phyloP scores from a whole-genome alignment of 2,888 invertebrate species.

The Portevinia maculata region DNA sequence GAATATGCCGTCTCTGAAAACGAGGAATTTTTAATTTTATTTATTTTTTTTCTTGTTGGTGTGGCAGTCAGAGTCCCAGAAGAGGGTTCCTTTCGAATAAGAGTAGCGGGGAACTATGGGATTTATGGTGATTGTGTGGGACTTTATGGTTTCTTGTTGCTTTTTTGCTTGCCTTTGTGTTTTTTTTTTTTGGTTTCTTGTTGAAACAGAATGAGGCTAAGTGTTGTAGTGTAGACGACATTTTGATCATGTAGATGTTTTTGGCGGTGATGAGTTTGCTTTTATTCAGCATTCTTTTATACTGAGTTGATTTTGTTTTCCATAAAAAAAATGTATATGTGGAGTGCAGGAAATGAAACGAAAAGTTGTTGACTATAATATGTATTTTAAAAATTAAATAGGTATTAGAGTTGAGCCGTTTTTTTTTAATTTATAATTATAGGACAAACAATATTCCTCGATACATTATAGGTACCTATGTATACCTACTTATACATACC shows the following conservation, averaged over 20 bases:
- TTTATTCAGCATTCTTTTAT: conserved; percentile 55
- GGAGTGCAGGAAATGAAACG: conserved; percentile 27
- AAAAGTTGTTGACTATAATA: not conserved
- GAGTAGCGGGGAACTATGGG: conserved; percentile 1
- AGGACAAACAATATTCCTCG: no score
- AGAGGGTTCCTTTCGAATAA: not conserved
- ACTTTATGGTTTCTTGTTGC: conserved; percentile 60
- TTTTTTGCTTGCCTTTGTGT: not conserved
- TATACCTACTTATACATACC: no score
- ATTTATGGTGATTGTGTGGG: conserved; percentile 59
- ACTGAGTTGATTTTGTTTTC: conserved; percentile 11
- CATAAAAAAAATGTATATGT: not conserved
- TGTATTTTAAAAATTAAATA: not conserved
- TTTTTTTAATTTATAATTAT: no score
- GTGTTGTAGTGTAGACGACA: conserved; percentile 59
- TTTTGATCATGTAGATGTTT: conserved; percentile 54
- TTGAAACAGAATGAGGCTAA: conserved; percentile 50
- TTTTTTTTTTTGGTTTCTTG: conserved; percentile 25
- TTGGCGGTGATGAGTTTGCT: conserved; percentile 48
- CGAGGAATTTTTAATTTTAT: conserved; percentile 17
- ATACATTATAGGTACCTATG: no score
- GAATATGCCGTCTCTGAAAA: conserved; percentile 57
- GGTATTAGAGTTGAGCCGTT: no score
- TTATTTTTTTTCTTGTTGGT: conserved; percentile 6
- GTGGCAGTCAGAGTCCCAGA: conserved; percentile 3